Base-by-base conservation (phyloP, 2,888 invertebrate species). In the Dryocosmus kuriphilus region DNA sequence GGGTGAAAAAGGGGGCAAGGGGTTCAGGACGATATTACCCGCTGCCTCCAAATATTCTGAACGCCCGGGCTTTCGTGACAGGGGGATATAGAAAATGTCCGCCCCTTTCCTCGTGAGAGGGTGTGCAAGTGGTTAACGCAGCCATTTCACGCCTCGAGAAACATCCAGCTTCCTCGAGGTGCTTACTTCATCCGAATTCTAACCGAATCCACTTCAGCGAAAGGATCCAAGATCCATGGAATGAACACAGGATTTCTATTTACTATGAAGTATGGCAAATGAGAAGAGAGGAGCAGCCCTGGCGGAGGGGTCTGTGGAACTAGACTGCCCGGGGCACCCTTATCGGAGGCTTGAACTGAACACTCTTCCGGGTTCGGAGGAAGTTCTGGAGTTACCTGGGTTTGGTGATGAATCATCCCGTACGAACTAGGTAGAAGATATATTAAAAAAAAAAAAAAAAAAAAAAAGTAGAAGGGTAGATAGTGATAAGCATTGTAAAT, bases 111-210 rank as follows among this genome's bases (percentile, higher is more conserved):
- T 82, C 81, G 77, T 60, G 78, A 80, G 77, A 77, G 81, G 83
- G 82, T 88, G 89, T 87, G 88, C 88, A 88, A 86, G 89, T 88
- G 90, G 91, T 91, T 91, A 91, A 91, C 91, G 90, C 91, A 88
- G 87, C 91, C 90, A 91, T 91, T 91, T 91, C 90, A 91, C 91
- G 91, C 91, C 89, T 89, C 89, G 90, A 86, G 87, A 87, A 89
- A 87, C 90, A 89, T 88, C 82, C 87, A 86, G 86, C 84, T 86
- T 87, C 84, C 82, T 83, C 76, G 67, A 79, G 41, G 61, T 75
- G 75, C 55, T 73, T 82, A 80, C 86, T 87, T 89, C 89, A 90
- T 90, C 88, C 89, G 85, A 90, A 90, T 89, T 90, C 88, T 88
- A 88, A 86, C 87, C 88, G 86, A 88, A 88, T 89, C 84, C 87